Base-by-base conservation (phyloP, 1,140 invertebrate species). In the Ditylenchus dipsaci region DNA sequence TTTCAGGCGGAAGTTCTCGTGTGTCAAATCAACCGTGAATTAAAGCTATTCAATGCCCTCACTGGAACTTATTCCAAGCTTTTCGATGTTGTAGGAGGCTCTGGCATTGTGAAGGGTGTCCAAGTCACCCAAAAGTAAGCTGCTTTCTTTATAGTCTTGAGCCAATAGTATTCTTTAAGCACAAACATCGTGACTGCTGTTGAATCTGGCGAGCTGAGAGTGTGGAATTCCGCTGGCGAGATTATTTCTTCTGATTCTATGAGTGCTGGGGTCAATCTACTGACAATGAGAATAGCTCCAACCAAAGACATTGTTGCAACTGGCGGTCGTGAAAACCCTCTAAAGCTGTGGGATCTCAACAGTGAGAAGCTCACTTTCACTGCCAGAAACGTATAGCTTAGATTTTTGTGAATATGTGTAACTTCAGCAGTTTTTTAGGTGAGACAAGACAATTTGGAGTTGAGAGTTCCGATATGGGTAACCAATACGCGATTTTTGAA, bases 261-360 rank as follows among this genome's bases (percentile, higher is more conserved):
- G 45, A 60, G 62, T 47, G 75, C 69, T 27, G 74, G 74, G 1
- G 45, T 63, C 23, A 67, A 65, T 61, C 59, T 75, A 15, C 21
- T 67, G 17, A 58, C 56, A 3, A 47, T 75, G 59, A 17, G 49
- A 23, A 29, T 60, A 15, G 67, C 56, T 1, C 71, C 68, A 11
- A 38, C 21, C 8, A 11, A 47, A 26, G 27, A 15, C 9, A 45
- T 77, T 42, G 43, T 73, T 15, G 74, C 75, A n/a, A 74, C 74
- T 17, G 74, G 75, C 26, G 74, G 74, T 30, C 58, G 57, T 21
- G 75, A 76, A 57, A 76, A 76, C 67, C 42, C 49, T 17, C 49
- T 76, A 19, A 76, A 76, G 62, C 13, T 77, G 9, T 76, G 74
- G 74, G 69, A 76, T 67, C 33, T 76, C 7, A 60, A 42, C 3